Conservation (phyloP, 2,113 vertebrate genomes). For the Pygoscelis adeliae region DNA sequence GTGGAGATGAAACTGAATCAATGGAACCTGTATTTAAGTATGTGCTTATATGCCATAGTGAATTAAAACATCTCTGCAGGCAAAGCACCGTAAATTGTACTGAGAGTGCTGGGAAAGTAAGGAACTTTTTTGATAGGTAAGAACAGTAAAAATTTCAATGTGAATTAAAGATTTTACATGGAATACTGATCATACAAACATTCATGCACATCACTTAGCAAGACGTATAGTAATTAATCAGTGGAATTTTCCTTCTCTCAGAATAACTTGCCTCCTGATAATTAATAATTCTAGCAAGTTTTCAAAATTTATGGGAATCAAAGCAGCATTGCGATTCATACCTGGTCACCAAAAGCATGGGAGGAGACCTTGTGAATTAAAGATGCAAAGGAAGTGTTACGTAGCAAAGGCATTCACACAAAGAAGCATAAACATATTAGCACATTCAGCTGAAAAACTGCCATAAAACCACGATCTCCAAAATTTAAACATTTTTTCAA, state of each 20-base stretch:
- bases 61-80: background rate
- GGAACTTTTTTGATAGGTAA: background rate
- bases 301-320: background rate
- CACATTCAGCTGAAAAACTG: background rate
- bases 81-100: background rate
- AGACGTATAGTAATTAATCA: background rate
- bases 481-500: background rate
- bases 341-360: background rate
- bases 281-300: background rate
- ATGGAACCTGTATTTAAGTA: background rate
- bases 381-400: background rate
- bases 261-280: background rate
- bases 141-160: background rate
- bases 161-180: background rate
- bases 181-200: background rate
- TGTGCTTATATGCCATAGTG: background rate
- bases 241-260: background rate
- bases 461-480: background rate
- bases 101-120: background rate
- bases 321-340: background rate
- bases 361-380: background rate
- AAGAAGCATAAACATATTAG: background rate
- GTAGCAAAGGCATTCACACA: background rate
- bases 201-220: background rate
- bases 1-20: background rate